Conservation (phyloP, 2,888 invertebrate genomes). For the Terebella lapidaria region DNA sequence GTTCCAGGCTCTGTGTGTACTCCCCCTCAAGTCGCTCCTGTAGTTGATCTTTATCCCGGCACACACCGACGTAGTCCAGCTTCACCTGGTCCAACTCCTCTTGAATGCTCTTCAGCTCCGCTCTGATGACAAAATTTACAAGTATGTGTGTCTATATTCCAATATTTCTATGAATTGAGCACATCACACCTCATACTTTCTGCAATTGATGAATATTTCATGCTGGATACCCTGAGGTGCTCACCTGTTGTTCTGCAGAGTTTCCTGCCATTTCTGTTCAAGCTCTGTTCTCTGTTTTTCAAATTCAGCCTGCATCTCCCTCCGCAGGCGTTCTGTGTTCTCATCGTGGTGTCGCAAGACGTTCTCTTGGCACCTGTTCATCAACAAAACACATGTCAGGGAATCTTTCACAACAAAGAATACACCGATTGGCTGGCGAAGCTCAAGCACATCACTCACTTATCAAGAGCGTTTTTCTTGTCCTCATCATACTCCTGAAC, state of each 20-base stretch:
- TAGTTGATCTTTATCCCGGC: conserved; percentile 35
- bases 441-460: conserved; percentile 32
- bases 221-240: no score
- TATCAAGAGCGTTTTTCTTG: conserved; percentile 39
- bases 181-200: no score
- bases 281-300: conserved; percentile 44
- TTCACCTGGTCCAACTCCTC: conserved; percentile 42
- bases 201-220: no score
- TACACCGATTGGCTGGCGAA: no score
- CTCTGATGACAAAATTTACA: conserved; percentile 24
- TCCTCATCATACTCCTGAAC: conserved; percentile 43
- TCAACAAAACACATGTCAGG: neutral
- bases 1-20: conserved; percentile 9
- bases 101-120: conserved; percentile 30
- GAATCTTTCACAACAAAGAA: neutral
- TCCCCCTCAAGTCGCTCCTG: conserved; percentile 19
- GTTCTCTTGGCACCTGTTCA: conserved; percentile 32
- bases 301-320: conserved; percentile 30
- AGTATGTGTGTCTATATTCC: no score
- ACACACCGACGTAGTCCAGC: conserved; percentile 40
- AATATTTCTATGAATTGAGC: no score
- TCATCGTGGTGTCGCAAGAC: conserved; percentile 36
- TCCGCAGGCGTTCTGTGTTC: conserved; percentile 36
- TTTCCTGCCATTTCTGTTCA: neutral
- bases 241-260: no score